Base-by-base conservation (phyloP, 1,140 invertebrate genomes). In the Daktulosphaira vitifoliae region DNA sequence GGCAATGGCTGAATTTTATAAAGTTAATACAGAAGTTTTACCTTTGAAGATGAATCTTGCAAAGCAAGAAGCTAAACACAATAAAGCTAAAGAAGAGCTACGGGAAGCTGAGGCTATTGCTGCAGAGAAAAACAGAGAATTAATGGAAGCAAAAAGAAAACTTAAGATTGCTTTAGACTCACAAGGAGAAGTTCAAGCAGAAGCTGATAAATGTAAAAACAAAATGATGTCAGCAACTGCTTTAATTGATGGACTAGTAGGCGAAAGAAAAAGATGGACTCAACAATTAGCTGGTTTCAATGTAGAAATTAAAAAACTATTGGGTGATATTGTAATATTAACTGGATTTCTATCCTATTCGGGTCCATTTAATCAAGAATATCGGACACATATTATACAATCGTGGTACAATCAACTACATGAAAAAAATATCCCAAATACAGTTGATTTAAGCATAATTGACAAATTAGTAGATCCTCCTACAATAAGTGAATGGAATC, bases 1-100 rank as follows among this genome's bases (percentile, higher is more conserved):
- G 66, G 92, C 92, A 2, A 92, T 96, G 85, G 89, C 93, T 73
- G 83, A 90, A 73, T 96, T 95, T 72, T 92, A 96, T 73, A 81
- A 85, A 65, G 89, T 92, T 0, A 87, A 88, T 3, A 92, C 90
- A 77, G 79, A 81, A 53, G 91, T 96, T 7, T 84, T 85, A 0
- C 89, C 90, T 2, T 92, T 88, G 72, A 90, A 90, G 74, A 85
- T 82, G 4, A 89, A 89, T 73, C 74, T 95, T 25, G 79, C 46
- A 2, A 37, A 50, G 15, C 48, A 65, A 38, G 49, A 52, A 6
- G 20, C 33, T 8, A 42, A 39, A 52, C 62, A 51, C 3, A 25
- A 81, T 46, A 81, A 81, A 26, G 88, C 89, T 0, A 86, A 92
- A 76, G 80, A 76, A 70, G 84, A 90, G 71, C 86, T 90, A 70